Percentiles rank a stretch among this genome's conserved stretches.
Evolutionary conservation across 2,888 invertebrate species (phyloP).

Genomic region (Sarcophaga variegata): DNA sequence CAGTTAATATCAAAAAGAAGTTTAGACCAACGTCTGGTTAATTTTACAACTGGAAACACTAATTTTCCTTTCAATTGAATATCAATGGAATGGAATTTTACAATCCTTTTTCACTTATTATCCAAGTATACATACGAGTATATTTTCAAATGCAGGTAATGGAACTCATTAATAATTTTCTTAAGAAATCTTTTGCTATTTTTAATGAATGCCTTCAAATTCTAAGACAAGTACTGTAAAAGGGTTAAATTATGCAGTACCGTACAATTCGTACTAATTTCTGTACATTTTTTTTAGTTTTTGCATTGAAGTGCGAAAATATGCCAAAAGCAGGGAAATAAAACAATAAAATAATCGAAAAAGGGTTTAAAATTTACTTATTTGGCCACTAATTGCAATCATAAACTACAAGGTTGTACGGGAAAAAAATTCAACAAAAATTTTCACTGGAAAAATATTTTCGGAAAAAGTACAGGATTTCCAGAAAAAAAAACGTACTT

Average conservation of each 20-base stretch:
- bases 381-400: background rate
- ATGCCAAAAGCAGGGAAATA: background rate
- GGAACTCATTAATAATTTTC: constrained; percentile 13
- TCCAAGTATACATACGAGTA: too few species aligned
- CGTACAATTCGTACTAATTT: too few species aligned
- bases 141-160: background rate
- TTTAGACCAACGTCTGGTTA: too few species aligned
- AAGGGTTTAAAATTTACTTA: constrained; percentile 29
- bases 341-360: background rate
- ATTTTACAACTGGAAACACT: too few species aligned
- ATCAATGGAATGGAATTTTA: too few species aligned
- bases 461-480: too few species aligned
- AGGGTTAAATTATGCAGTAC: constrained; percentile 18
- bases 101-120: too few species aligned
- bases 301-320: constrained; percentile 47
- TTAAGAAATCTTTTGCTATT: constrained; percentile 1
- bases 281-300: background rate
- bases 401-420: constrained; percentile 25
- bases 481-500: too few species aligned
- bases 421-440: background rate
- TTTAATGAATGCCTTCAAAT: background rate
- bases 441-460: too few species aligned
- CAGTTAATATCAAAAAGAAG: too few species aligned
- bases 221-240: background rate
- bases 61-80: too few species aligned